Evolutionary conservation across 2,888 invertebrate species (phyloP), one percentile per base, ranked within the genome.

Genomic region (Brachyptera putata): DNA sequence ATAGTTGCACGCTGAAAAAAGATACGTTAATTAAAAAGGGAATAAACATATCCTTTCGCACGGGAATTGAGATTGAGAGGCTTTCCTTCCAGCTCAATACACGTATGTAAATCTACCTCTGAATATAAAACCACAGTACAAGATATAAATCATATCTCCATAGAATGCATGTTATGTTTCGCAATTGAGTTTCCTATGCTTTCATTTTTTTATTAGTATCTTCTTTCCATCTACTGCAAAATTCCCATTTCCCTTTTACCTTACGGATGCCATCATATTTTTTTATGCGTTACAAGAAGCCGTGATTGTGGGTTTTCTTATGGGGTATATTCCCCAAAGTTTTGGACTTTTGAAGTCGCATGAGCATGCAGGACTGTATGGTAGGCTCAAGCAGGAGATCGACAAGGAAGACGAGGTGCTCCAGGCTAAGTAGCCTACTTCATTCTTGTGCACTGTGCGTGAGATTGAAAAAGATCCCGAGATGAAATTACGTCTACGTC

Each of bases 371-470:
- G 50, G 26, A 16, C 16, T 53, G 26, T 18, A 9, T 21, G 22
- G n/a, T 18, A n/a, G n/a, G n/a, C n/a, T n/a, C n/a, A n/a, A n/a
- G n/a, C n/a, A n/a, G n/a, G n/a, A n/a, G n/a, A n/a, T n/a, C n/a
- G n/a, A n/a, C 30, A 5, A 7, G 30, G 30, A 34, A 53, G 34
- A 53, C 16, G 49, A 16, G 26, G 16, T 18, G 53, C 53, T 22
- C 13, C 21, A 18, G 53, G 53, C 36, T 21, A 53, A 53, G 22
- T 14, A 53, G 53, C 21, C 41, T 2, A 18, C 18, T 53, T 53
- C 53, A 53, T 53, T 36, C 36, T 18, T 53, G 53, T 36, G 53
- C 53, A 53, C 24, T 36, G 36, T 53, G 53, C 53, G 53, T 53
- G 53, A 53, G 53, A 53, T 53, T 36, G 53, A 53, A 53, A 50